Percentiles rank a stretch among this genome's conserved stretches.
phyloP scores from a whole-genome alignment of 2,113 vertebrate species.

The Entomyzon cyanotis region DNA sequence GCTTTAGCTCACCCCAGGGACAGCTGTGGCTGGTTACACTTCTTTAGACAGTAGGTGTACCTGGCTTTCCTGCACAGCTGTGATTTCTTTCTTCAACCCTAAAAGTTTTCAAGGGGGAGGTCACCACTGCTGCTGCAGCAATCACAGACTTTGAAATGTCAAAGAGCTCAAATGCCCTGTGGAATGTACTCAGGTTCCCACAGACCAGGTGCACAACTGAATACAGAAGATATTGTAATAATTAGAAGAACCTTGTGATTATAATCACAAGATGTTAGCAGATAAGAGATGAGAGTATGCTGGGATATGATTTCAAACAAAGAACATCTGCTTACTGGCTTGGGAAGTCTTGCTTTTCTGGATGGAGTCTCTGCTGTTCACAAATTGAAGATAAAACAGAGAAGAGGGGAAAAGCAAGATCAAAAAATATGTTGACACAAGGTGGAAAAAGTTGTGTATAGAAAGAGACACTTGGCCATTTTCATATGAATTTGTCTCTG shows the following conservation, averaged over 20 bases:
- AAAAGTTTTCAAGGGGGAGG: not conserved
- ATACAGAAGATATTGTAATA: not conserved
- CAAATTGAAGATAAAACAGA: not conserved
- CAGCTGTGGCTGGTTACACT: not conserved
- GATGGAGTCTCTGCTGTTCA: not conserved
- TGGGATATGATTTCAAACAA: not conserved
- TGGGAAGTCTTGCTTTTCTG: not conserved
- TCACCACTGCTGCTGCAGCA: not conserved
- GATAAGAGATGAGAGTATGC: not conserved
- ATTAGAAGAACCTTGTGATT: not conserved
- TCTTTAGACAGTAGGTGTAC: not conserved
- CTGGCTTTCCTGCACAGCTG: not conserved
- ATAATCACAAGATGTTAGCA: not conserved
- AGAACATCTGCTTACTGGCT: not conserved
- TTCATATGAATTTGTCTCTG: not conserved
- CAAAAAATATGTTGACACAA: not conserved
- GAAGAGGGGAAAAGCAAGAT: not conserved
- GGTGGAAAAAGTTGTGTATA: not conserved
- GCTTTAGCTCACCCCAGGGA: not conserved
- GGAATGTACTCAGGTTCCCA: not conserved
- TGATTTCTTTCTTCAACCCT: not conserved
- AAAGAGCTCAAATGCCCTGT: not conserved
- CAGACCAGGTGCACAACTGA: not conserved
- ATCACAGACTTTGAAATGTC: not conserved
- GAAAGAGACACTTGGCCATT: not conserved